These are phyloP conservation scores for Drosophila simulans DNA, from an alignment of 1,140 invertebrate genomes.

Conservation along the genomic window DNA sequence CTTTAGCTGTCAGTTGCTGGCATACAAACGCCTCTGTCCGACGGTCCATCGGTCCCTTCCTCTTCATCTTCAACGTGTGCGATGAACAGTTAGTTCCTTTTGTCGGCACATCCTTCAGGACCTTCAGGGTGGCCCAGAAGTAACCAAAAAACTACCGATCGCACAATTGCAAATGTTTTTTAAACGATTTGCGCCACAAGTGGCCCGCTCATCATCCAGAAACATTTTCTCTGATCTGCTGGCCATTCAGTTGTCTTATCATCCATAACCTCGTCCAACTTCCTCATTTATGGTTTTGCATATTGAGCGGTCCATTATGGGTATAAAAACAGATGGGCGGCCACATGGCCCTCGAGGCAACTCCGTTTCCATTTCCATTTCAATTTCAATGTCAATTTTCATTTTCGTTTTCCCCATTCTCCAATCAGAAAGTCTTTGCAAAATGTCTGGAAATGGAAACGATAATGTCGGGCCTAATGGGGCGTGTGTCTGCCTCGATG, in stretches of 20 bases:
- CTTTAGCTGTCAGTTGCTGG: conserved; percentile 73
- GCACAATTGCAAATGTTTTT: conserved; percentile 64
- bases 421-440: conserved; percentile 35
- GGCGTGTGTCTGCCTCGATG: conserved; percentile 56
- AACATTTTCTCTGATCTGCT: conserved; percentile 20
- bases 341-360: conserved; percentile 57
- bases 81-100: conserved; percentile 80
- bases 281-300: conserved; percentile 51
- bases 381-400: conserved; percentile 78
- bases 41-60: conserved; percentile 29
- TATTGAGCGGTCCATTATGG: conserved; percentile 30
- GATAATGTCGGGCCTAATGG: conserved; percentile 53
- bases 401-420: conserved; percentile 59
- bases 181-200: conserved; percentile 74
- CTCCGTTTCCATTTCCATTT: conserved; percentile 65
- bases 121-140: conserved; percentile 60
- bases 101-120: conserved; percentile 76
- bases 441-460: conserved; percentile 52
- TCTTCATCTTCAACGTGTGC: conserved; percentile 78
- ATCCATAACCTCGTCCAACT: conserved; percentile 64
- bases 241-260: conserved; percentile 44
- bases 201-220: conserved; percentile 41
- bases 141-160: conserved; percentile 16
- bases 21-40: conserved; percentile 67
- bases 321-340: conserved; percentile 28